Percentiles rank a stretch among this genome's conserved stretches.
These are phyloP conservation scores for Champsocephalus gunnari DNA, from an alignment of 2,797 vertebrate species.

Conservation along the genomic window DNA sequence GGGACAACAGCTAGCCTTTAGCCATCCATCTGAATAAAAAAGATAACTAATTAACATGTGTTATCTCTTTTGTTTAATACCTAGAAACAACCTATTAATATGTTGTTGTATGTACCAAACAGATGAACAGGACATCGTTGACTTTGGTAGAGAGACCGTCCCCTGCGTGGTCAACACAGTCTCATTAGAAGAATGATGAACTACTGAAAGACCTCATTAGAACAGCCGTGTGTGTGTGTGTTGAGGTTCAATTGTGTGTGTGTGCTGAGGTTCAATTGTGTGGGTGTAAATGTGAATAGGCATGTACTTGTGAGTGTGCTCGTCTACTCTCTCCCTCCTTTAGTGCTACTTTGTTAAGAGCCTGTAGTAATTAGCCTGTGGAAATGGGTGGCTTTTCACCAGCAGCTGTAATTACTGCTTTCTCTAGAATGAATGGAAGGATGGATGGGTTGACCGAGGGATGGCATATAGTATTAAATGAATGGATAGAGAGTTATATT, in stretches of 20 bases:
- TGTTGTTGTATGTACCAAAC: not conserved
- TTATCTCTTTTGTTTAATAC: not conserved
- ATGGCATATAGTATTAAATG: conserved; percentile 33
- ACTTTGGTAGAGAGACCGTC: conserved; percentile 43
- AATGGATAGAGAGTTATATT: conserved; percentile 41
- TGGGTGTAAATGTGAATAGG: conserved; percentile 32
- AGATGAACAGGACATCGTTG: not conserved
- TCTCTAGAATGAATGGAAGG: conserved; percentile 51
- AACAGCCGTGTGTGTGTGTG: conserved; percentile 82
- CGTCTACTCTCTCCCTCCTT: conserved; percentile 83
- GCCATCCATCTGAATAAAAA: not conserved
- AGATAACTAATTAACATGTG: not conserved
- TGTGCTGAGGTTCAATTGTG: conserved; percentile 71
- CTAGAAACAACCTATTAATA: not conserved
- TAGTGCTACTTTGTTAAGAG: conserved; percentile 94
- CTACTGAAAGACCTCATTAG: conserved; percentile 88
- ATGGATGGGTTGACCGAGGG: conserved; percentile 26
- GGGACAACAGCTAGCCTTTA: not conserved
- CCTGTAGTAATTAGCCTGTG: conserved; percentile 92
- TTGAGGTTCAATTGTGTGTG: too few species aligned
- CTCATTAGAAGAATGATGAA: conserved; percentile 93
- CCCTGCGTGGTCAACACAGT: conserved; percentile 87
- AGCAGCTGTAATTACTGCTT: conserved; percentile 90
- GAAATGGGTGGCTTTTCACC: conserved; percentile 94
- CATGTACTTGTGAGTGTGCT: conserved; percentile 40